phyloP scores from a whole-genome alignment of 2,888 invertebrate species.

The Cantharis nigra region DNA sequence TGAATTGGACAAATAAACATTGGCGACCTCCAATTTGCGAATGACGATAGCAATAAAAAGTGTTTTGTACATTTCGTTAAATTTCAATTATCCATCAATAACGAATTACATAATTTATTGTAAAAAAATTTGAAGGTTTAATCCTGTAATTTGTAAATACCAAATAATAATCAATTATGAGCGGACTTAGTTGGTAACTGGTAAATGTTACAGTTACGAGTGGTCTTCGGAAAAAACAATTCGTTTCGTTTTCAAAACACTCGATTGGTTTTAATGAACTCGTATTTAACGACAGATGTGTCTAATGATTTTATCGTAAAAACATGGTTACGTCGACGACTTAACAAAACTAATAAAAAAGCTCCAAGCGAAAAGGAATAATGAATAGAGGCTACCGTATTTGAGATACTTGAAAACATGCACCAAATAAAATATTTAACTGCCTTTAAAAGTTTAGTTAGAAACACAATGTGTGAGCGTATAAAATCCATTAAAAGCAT shows the following conservation, averaged over 20 bases:
- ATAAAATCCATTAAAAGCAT: conserved; percentile 20
- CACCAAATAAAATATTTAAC: conserved; percentile 13
- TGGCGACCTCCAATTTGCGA: not conserved
- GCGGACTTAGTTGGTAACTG: not conserved
- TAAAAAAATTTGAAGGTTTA: not conserved
- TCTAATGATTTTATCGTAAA: not conserved
- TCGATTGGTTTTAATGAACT: not conserved
- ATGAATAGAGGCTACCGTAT: not conserved
- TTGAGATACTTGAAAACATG: not conserved
- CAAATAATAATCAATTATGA: not conserved
- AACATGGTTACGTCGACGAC: not conserved
- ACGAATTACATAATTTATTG: not conserved
- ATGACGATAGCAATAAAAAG: not conserved
- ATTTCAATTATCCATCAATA: not conserved
- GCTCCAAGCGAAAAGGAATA: not conserved
- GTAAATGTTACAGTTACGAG: not conserved
- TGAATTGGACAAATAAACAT: not conserved
- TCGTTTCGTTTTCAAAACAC: not conserved
- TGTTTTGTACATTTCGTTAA: not conserved
- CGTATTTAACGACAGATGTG: not conserved
- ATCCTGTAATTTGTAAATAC: not conserved
- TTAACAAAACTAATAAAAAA: not conserved
- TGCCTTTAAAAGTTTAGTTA: conserved; percentile 12
- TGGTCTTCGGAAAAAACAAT: not conserved
- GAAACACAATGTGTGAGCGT: not conserved